These are phyloP conservation scores for Cheilosia grossa DNA, from an alignment of 2,888 invertebrate genomes.

Conservation along the genomic window DNA sequence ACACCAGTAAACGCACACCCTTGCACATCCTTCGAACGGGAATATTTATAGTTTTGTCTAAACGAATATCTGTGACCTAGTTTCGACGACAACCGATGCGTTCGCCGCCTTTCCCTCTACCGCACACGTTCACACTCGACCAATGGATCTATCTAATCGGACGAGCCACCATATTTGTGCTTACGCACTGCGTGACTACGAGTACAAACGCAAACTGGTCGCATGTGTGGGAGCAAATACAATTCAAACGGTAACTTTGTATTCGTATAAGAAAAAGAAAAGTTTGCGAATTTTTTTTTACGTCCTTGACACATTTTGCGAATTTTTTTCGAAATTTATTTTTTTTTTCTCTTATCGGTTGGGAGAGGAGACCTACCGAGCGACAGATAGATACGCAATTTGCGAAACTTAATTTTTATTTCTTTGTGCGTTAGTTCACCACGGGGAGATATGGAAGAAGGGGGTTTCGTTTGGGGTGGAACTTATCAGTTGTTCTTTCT, in stretches of 20 bases:
- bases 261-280: slow-evolving; percentile 22
- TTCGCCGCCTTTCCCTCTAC: slow-evolving; percentile 8
- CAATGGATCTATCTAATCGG: slow-evolving; percentile 40
- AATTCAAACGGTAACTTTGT: slow-evolving; percentile 41
- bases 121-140: slow-evolving; percentile 18
- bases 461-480: slow-evolving; percentile 20
- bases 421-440: neutral
- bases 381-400: slow-evolving; percentile 20
- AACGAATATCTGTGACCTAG: slow-evolving; percentile 68
- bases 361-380: neutral
- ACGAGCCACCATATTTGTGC: slow-evolving; percentile 19
- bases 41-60: slow-evolving; percentile 32
- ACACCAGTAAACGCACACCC: slow-evolving; percentile 42
- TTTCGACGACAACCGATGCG: slow-evolving; percentile 46
- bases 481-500: slow-evolving; percentile 56
- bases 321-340: neutral
- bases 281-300: slow-evolving; percentile 51
- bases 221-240: slow-evolving; percentile 4
- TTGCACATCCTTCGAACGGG: neutral
- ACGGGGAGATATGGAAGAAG: neutral
- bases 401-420: slow-evolving; percentile 15
- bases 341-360: neutral
- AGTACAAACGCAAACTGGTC: neutral
- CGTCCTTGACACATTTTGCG: slow-evolving; percentile 73
- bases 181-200: slow-evolving; percentile 65